A percentile compares a stretch with the other conserved stretches of the same genome.
Conservation (phyloP, 2,113 vertebrate genomes). For the Zosterops borbonicus region DNA sequence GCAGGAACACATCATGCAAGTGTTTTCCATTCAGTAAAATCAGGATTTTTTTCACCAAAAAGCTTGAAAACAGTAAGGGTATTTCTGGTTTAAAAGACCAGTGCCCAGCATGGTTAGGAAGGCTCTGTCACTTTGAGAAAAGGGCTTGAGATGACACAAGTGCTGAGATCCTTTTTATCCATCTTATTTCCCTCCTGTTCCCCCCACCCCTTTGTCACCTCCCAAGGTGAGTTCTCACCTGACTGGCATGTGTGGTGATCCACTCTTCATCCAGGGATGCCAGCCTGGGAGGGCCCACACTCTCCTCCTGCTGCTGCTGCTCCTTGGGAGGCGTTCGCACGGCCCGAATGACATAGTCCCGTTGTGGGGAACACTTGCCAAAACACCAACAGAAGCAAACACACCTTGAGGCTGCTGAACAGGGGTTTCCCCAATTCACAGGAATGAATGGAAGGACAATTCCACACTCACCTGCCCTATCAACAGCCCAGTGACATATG, state of each 20-base stretch:
- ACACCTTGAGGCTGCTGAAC: not conserved
- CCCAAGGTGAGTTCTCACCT: conserved; percentile 71
- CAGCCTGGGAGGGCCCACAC: not conserved
- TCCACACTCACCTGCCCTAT: conserved; percentile 86
- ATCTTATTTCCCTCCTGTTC: not conserved
- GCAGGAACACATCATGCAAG: not conserved
- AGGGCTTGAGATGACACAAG: not conserved
- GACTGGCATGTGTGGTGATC: conserved; percentile 84
- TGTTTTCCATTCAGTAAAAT: not conserved
- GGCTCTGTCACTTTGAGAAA: not conserved
- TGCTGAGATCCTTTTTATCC: rapidly evolving
- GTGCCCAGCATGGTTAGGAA: rapidly evolving
- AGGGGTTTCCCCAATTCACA: not conserved
- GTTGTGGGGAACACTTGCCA: conserved; percentile 82
- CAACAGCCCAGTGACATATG: conserved; percentile 82
- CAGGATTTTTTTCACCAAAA: not conserved
- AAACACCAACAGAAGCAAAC: not conserved
- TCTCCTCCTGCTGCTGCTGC: conserved; percentile 59
- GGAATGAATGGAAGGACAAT: not conserved
- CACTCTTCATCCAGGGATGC: conserved; percentile 82
- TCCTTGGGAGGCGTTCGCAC: conserved; percentile 81
- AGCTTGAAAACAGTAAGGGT: not conserved
- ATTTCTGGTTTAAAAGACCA: not conserved
- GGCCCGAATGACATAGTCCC: conserved; percentile 86
- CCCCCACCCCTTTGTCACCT: not conserved